Conservation (phyloP, 1,140 invertebrate species). For the Dendrolimus punctatus region DNA sequence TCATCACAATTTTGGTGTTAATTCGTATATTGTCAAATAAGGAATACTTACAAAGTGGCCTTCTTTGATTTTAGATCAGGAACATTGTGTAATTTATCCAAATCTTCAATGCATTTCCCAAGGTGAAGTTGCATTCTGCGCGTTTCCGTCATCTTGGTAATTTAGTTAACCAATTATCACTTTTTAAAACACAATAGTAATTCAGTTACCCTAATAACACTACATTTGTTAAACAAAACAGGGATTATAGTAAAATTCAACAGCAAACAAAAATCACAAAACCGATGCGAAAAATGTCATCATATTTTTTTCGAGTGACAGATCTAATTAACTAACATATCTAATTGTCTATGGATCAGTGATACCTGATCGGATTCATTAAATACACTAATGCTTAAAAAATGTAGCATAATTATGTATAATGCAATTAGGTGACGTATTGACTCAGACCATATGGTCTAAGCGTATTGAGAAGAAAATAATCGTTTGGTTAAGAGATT, state of each 20-base stretch:
- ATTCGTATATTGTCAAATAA: neutral
- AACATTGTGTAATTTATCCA: constrained; percentile 68
- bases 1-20: neutral
- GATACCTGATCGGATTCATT: no score
- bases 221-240: constrained; percentile 49
- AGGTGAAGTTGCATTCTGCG: constrained; percentile 69
- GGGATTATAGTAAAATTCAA: constrained; percentile 38
- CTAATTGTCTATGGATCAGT: no score
- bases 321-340: constrained; percentile 6
- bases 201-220: constrained; percentile 21
- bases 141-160: constrained; percentile 61
- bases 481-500: no score
- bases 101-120: constrained; percentile 68
- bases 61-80: constrained; percentile 67
- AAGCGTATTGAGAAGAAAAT: no score
- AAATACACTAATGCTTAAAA: no score
- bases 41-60: constrained; percentile 63
- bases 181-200: constrained; percentile 17
- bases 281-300: constrained; percentile 50
- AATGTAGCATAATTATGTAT: no score
- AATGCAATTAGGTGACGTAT: no score
- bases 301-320: constrained; percentile 21
- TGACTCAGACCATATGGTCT: no score
- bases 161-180: constrained; percentile 12
- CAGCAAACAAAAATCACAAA: constrained; percentile 50